These are phyloP conservation scores for Canis aureus DNA, from an alignment of 2,113 vertebrate genomes.

Conservation along the genomic window DNA sequence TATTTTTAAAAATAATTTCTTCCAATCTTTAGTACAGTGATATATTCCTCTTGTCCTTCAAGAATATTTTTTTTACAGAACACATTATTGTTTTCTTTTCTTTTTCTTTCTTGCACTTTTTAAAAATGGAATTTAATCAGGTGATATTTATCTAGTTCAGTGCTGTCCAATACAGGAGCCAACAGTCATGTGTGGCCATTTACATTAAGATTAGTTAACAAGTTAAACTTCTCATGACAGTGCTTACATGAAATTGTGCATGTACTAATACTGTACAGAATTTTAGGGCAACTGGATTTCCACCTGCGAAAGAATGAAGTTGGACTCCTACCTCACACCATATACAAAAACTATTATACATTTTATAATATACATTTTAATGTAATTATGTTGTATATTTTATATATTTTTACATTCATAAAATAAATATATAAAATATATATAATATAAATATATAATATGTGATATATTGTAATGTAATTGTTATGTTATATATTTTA, in stretches of 20 bases:
- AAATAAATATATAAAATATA: too few relatives aligned
- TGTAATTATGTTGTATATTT: not conserved
- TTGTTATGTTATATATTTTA: too few relatives aligned
- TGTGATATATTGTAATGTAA: too few relatives aligned
- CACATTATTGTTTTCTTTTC: not conserved
- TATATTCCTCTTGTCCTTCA: not conserved
- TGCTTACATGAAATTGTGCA: not conserved
- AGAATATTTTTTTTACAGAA: not conserved
- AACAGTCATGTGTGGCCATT: not conserved
- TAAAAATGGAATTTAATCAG: not conserved
- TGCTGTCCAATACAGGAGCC: not conserved
- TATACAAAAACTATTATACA: not conserved
- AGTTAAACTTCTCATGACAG: not conserved
- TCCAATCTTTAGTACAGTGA: not conserved
- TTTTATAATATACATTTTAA: not conserved
- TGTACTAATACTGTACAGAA: not conserved
- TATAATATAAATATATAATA: too few relatives aligned
- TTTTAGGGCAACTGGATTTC: not conserved
- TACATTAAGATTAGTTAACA: not conserved
- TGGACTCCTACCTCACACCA: not conserved
- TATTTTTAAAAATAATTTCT: not conserved
- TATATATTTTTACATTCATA: not conserved
- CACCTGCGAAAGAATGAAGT: not conserved
- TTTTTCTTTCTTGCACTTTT: not conserved
- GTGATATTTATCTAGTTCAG: not conserved